A percentile compares a stretch with the other conserved stretches of the same genome.
phyloP scores from a whole-genome alignment of 2,888 invertebrate genomes.

The Tetramorium bicarinatum region DNA sequence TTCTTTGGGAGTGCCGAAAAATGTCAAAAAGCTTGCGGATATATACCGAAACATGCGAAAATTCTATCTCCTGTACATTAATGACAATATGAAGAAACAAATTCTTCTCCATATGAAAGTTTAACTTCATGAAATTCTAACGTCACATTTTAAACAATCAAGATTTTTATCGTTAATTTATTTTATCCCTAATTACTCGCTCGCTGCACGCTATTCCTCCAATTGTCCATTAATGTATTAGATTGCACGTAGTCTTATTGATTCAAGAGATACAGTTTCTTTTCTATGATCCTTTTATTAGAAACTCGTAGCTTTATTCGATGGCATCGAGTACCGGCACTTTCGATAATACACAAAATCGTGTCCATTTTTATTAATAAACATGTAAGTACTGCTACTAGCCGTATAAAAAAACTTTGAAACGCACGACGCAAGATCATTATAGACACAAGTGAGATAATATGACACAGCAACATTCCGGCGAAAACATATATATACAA shows the following conservation, averaged over 20 bases:
- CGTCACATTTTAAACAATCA: not conserved
- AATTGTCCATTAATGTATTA: not conserved
- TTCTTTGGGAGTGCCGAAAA: slow-evolving; percentile 67
- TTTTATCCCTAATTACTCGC: slow-evolving; percentile 1
- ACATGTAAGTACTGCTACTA: not conserved
- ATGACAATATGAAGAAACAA: not conserved
- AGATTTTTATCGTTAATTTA: slow-evolving; percentile 5
- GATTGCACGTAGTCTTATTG: not conserved
- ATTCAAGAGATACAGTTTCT: slow-evolving; percentile 13
- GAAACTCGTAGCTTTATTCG: slow-evolving; percentile 52
- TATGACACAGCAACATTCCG: slow-evolving; percentile 19
- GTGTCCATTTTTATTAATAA: slow-evolving; percentile 7
- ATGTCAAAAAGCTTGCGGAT: slow-evolving; percentile 74
- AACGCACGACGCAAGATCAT: slow-evolving; percentile 15
- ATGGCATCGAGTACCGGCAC: not conserved
- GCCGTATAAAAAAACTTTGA: slow-evolving; percentile 1
- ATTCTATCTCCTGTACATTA: slow-evolving; percentile 28
- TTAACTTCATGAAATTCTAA: not conserved
- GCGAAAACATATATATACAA: slow-evolving; percentile 9
- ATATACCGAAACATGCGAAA: slow-evolving; percentile 57
- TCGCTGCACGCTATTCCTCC: not conserved
- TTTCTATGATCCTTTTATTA: slow-evolving; percentile 64
- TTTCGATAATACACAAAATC: slow-evolving; percentile 1
- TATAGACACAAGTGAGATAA: slow-evolving; percentile 14
- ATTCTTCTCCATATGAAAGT: not conserved